Conservation (phyloP, 2,113 vertebrate genomes). For the Tychaedon coryphoeus region DNA sequence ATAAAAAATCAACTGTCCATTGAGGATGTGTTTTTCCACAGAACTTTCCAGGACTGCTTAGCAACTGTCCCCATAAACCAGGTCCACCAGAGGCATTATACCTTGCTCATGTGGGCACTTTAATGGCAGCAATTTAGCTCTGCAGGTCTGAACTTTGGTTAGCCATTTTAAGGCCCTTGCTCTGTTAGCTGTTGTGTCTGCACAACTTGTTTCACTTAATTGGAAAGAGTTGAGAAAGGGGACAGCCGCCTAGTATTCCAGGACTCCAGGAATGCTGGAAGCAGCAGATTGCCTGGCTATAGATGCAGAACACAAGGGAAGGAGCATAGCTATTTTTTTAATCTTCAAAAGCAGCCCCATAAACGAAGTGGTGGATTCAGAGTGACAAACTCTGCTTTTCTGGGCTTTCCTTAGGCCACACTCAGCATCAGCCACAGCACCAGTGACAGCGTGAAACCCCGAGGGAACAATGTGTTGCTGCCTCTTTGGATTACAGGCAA, state of each 20-base stretch:
- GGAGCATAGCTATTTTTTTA: background rate
- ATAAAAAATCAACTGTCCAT: slow-evolving; percentile 5
- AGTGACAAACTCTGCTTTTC: background rate
- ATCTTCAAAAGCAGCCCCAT: background rate
- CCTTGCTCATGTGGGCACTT: background rate
- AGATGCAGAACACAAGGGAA: rapidly evolving
- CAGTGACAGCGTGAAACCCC: rapidly evolving
- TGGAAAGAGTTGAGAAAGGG: background rate
- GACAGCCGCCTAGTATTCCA: background rate
- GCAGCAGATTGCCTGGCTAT: background rate
- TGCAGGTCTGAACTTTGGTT: slow-evolving; percentile 18
- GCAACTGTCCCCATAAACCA: background rate
- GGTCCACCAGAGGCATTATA: background rate
- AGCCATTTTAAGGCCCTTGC: background rate
- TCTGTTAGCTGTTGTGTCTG: background rate
- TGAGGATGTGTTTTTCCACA: slow-evolving; percentile 27
- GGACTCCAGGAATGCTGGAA: background rate
- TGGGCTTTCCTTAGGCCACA: background rate
- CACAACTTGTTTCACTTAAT: background rate
- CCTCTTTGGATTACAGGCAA: background rate
- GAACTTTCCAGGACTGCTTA: slow-evolving; percentile 8
- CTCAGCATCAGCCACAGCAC: background rate
- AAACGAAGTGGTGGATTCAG: background rate
- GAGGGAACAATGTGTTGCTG: background rate
- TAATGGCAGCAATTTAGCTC: slow-evolving; percentile 35